These are phyloP conservation scores for Sicus ferrugineus DNA, from an alignment of 2,888 invertebrate species.

Conservation along the genomic window DNA sequence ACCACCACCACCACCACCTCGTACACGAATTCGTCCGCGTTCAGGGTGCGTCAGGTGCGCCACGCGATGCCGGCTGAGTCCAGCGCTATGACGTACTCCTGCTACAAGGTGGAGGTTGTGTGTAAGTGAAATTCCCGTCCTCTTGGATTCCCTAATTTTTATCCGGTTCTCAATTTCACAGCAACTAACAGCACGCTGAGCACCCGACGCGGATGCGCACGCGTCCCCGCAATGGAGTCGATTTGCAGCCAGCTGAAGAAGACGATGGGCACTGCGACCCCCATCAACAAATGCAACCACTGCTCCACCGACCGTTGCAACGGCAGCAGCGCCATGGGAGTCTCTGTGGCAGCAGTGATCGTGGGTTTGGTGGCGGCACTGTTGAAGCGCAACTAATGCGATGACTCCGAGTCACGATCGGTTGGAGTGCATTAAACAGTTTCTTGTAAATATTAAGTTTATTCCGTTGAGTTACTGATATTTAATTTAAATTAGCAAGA, in stretches of 20 bases:
- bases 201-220: conserved; percentile 56
- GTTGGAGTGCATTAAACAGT: background rate
- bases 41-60: conserved; percentile 44
- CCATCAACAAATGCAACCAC: conserved; percentile 48
- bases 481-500: too few species aligned
- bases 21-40: conserved; percentile 36
- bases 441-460: background rate
- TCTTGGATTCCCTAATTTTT: background rate
- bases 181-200: conserved; percentile 46
- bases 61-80: conserved; percentile 27
- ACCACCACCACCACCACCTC: conserved; percentile 6
- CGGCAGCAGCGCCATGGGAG: conserved; percentile 49
- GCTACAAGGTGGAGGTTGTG: conserved; percentile 50
- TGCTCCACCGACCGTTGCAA: conserved; percentile 56
- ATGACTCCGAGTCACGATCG: too few species aligned
- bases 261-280: conserved; percentile 28
- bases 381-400: conserved; percentile 44
- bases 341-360: conserved; percentile 51
- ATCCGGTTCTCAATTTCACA: conserved; percentile 31
- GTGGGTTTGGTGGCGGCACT: conserved; percentile 49
- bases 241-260: conserved; percentile 49
- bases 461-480: too few species aligned
- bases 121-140: conserved; percentile 43
- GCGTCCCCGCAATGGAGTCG: conserved; percentile 46
- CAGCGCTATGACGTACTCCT: conserved; percentile 49